A percentile compares a stretch with the other conserved stretches of the same genome.
phyloP scores from a whole-genome alignment of 2,113 vertebrate genomes.

The Lontra canadensis region DNA sequence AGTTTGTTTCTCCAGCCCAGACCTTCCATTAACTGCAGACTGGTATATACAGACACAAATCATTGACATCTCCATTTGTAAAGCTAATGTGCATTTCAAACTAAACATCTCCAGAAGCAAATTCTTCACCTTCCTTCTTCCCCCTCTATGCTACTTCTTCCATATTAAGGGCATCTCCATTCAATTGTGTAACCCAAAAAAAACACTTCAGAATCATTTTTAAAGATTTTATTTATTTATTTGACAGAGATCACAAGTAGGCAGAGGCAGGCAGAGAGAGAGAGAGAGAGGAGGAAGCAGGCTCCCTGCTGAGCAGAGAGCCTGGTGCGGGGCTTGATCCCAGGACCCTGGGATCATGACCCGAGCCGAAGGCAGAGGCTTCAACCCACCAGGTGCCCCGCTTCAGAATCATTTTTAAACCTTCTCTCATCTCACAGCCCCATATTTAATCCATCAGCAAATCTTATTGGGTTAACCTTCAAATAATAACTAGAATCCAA shows the following conservation, averaged over 20 bases:
- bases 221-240: too few species aligned
- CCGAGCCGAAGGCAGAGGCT: too few species aligned
- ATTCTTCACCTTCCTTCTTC: not conserved
- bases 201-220: too few species aligned
- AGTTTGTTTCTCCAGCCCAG: not conserved
- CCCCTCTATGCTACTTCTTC: not conserved
- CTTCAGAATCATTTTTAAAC: not conserved
- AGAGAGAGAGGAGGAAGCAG: too few species aligned
- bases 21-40: not conserved
- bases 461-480: not conserved
- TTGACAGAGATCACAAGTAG: too few species aligned
- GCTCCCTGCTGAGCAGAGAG: too few species aligned
- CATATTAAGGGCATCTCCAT: not conserved
- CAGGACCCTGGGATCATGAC: too few species aligned
- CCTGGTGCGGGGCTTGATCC: too few species aligned
- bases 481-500: not conserved
- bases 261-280: too few species aligned
- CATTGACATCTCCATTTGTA: not conserved
- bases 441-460: not conserved
- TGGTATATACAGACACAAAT: too few species aligned
- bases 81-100: not conserved
- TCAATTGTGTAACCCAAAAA: not conserved
- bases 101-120: not conserved
- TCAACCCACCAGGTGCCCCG: too few species aligned
- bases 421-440: not conserved